Evolutionary conservation across 2,888 invertebrate genomes (phyloP), one percentile per base, ranked within the genome.

Genomic region (Subacronicta megacephala): DNA sequence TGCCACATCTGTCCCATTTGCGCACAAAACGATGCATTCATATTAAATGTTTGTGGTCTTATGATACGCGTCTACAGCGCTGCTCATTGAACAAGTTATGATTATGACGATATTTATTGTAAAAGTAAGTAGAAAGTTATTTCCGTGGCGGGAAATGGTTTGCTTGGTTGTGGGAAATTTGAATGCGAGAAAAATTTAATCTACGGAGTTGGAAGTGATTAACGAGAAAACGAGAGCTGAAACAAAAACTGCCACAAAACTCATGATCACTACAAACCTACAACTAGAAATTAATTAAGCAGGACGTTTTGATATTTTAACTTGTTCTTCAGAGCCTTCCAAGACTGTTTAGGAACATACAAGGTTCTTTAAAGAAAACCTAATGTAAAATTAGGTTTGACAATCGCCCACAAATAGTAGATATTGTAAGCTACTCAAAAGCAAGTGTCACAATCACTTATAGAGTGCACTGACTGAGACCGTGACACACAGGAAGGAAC

Each of bases 1-100:
- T 35, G 49, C 58, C 72, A 64, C 47, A 52, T 71, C 40, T 65
- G 51, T 35, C 37, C 66, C 44, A 51, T 56, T 65, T 71, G 42
- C 45, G 23, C 49, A 51, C 31, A 47, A 42, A 66, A 45, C 58
- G 47, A 65, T 31, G 47, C 66, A 65, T 70, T 65, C 58, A 31
- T 65, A 47, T 41, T 49, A 52, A 66, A 65, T 33, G 56, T 55
- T 63, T 67, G 55, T 10, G 41, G 38, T 61, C 36, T 65, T 45
- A 52, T 58, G 57, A 56, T 46, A 35, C 54, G 40, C 47, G 47
- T 65, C 60, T 51, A 54, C 55, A 53, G 12, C 50, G 17, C 16
- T 51, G 31, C 50, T 51, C 45, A 56, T 59, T 61, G 50, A 54
- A 53, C 36, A 50, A 65, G 44, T 68, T 62, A 62, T 65, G 16